Evolutionary conservation across 2,797 vertebrate species (phyloP), one percentile per base, ranked within the genome.

Genomic region (Labeo calbasu): DNA sequence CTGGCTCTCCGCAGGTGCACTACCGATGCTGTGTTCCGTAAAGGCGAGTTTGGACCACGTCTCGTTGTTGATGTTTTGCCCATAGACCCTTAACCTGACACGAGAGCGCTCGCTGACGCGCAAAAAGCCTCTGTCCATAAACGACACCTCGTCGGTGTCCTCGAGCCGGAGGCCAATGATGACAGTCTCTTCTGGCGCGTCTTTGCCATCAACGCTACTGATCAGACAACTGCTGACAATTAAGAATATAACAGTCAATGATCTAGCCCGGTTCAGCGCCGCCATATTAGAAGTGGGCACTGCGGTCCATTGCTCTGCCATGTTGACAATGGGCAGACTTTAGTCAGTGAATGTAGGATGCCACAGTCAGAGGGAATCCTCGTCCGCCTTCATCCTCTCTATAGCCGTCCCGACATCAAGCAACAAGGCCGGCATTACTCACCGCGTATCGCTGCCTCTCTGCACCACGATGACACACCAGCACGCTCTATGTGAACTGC

Each of bases 31-130:
- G 32, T 95, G 94, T 90, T 96, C 95, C 1, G 95, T 96, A 89
- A 96, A 96, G 68, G 95, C 95, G 89, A 96, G 95, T 91, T 93
- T 95, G 88, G 94, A 94, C 95, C 95, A 96, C 43, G 95, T 96
- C 92, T 95, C 94, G 92, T 96, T 96, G 90, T 96, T 95, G 92
- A 96, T 95, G 91, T 96, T 95, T 92, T 95, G 95, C 88, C 95
- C 95, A 89, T 96, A 96, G 84, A 96, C 94, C 90, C 95, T 93
- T 92, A 96, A 93, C 91, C 93, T 95, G 89, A 95, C 95, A 73
- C 90, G 93, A 86, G 94, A 95, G 86, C 95, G 89, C 91, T 96
- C 95, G 92, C 95, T 96, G 88, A 96, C 94, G 84, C 95, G 93
- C 92, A 96, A 90, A 89, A 92, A 92, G 46, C 95, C 96, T 83